Evolutionary conservation across 2,888 invertebrate species (phyloP), one percentile per base, ranked within the genome.

Genomic region (Allolobophora icterica): DNA sequence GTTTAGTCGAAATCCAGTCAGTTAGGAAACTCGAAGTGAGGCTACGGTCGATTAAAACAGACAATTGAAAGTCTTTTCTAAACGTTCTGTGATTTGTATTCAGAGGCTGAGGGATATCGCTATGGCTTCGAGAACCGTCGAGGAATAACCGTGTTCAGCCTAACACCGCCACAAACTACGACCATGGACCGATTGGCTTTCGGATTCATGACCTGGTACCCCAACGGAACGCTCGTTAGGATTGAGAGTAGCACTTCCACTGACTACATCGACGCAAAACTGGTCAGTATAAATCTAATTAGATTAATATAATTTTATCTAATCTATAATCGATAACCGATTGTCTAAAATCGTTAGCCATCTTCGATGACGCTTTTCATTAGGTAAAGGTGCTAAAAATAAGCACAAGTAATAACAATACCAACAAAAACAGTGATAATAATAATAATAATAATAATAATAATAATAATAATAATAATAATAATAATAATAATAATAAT

Each of bases 191-290:
- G 93, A 34, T 92, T 95, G 17, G 94, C 95, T 0, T 93, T 95
- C 91, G 95, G 95, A 19, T 95, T 95, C 91, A 95, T 94, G 94
- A 95, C 95, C 0, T 93, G 93, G 92, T 92, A 94, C n/a, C 92
- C 94, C 71, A 93, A 94, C 91, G 95, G 95, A 13, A 94, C 94
- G 0, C 91, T 95, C 3, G 92, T 94, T 89, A 93, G 94, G 83
- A 91, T 94, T 8, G 94, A 94, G n/a, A 94, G 94, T 90, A 94
- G 93, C 90, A 92, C 92, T 19, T 91, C 91, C 4, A 71, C 92
- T 38, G 94, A 95, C 89, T 95, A 93, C 92, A 94, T 95, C 30
- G 94, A 95, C 89, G 93, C 94, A 17, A 93, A 92, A 92, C 92
- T 95, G 94, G 95, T 95, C 91, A 93, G 94, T 93, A 11, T 90